A percentile compares a stretch with the other conserved stretches of the same genome.
phyloP scores from a whole-genome alignment of 2,113 vertebrate species.

The Noturus placidus region DNA sequence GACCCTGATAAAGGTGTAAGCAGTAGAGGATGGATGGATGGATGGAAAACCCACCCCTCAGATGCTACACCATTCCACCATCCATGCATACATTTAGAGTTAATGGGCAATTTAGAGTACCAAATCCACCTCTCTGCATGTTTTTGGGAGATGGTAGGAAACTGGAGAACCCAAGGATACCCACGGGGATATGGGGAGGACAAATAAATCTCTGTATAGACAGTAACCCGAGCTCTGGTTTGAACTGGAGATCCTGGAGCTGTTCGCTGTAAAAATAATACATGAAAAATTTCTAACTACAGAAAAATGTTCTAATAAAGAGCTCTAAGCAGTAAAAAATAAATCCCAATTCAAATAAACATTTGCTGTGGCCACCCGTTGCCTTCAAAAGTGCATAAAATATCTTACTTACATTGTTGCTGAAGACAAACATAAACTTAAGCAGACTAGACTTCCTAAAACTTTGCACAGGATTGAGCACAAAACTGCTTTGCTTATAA shows the following conservation, averaged over 20 bases:
- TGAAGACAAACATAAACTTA: background rate
- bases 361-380: background rate
- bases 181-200: background rate
- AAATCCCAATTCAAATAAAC: background rate
- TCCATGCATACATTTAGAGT: background rate
- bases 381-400: background rate
- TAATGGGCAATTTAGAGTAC: background rate
- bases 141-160: background rate
- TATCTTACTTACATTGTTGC: background rate
- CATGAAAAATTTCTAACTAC: background rate
- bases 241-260: background rate
- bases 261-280: background rate
- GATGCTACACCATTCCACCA: background rate
- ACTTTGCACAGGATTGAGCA: background rate
- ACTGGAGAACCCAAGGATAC: background rate
- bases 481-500: slow-evolving; percentile 3
- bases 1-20: too few species aligned
- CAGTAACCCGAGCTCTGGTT: background rate
- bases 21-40: too few species aligned
- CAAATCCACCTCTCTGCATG: background rate
- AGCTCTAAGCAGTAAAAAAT: background rate
- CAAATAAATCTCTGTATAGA: background rate
- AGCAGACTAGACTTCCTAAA: too few species aligned
- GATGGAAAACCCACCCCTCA: background rate
- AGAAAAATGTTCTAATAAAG: background rate